Conservation (phyloP, 2,797 vertebrate genomes). For the Rhinella marina region DNA sequence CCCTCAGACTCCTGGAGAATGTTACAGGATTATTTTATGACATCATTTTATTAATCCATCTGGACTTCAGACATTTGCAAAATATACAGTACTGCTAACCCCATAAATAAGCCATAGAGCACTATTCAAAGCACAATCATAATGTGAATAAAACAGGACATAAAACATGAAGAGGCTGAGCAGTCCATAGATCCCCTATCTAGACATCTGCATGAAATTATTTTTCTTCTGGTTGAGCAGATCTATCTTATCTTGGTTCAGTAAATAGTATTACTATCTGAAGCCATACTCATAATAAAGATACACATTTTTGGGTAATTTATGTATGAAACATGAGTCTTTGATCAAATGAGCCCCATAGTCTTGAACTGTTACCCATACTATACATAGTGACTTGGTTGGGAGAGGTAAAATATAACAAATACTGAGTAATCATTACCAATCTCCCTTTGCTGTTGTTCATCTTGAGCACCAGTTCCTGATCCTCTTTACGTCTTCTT, state of each 20-base stretch:
- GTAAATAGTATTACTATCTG: slow-evolving; percentile 1
- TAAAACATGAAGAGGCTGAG: slow-evolving; percentile 23
- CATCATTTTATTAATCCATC: slow-evolving; percentile 50
- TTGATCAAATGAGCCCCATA: too few species aligned
- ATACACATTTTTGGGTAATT: not conserved
- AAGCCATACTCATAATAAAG: not conserved
- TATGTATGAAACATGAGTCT: too few species aligned
- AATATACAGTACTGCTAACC: slow-evolving; percentile 37
- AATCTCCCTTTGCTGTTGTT: too few species aligned
- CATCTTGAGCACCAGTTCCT: too few species aligned
- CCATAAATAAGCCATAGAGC: slow-evolving; percentile 4
- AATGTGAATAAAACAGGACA: slow-evolving; percentile 16
- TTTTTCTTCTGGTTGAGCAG: not conserved
- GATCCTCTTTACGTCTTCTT: too few species aligned
- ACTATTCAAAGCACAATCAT: not conserved
- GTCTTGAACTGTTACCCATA: not conserved
- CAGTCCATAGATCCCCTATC: slow-evolving; percentile 3
- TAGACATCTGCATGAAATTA: slow-evolving; percentile 30
- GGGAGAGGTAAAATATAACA: not conserved
- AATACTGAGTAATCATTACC: too few species aligned
- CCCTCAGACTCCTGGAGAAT: slow-evolving; percentile 27
- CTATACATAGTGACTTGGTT: not conserved
- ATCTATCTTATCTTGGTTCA: slow-evolving; percentile 13
- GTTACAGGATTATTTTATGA: slow-evolving; percentile 22
- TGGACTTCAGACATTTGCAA: slow-evolving; percentile 38